These are phyloP conservation scores for Pterocles gutturalis DNA, from an alignment of 2,113 vertebrate genomes.

Conservation along the genomic window DNA sequence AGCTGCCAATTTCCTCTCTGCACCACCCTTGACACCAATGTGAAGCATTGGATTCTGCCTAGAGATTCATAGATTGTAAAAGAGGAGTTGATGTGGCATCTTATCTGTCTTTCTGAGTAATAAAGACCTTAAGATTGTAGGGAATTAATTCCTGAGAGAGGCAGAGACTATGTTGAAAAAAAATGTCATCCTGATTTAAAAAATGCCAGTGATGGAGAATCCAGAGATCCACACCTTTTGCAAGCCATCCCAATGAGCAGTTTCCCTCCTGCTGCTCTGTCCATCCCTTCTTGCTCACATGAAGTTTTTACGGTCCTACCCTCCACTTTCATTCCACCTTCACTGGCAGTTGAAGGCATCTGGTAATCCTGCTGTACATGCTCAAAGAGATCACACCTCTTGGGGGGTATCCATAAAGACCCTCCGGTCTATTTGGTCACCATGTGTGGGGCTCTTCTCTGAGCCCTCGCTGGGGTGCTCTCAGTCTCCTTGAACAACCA, in stretches of 20 bases:
- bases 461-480: not conserved
- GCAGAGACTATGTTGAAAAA: not conserved
- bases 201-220: not conserved
- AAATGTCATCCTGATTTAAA: not conserved
- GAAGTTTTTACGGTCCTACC: not conserved
- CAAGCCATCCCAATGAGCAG: not conserved
- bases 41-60: not conserved
- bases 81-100: not conserved
- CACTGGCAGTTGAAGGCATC: not conserved
- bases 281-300: not conserved
- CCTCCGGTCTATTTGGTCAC: not conserved
- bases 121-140: not conserved
- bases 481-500: not conserved
- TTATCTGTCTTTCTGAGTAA: not conserved
- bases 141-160: not conserved
- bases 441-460: not conserved
- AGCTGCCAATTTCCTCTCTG: not conserved
- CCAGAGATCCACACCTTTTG: not conserved
- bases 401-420: not conserved
- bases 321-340: not conserved
- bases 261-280: not conserved
- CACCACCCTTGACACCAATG: not conserved
- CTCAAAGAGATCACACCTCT: not conserved
- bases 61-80: not conserved
- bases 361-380: not conserved